A percentile compares a stretch with the other conserved stretches of the same genome.
These are phyloP conservation scores for Actenoides hombroni DNA, from an alignment of 2,113 vertebrate genomes.

Conservation along the genomic window DNA sequence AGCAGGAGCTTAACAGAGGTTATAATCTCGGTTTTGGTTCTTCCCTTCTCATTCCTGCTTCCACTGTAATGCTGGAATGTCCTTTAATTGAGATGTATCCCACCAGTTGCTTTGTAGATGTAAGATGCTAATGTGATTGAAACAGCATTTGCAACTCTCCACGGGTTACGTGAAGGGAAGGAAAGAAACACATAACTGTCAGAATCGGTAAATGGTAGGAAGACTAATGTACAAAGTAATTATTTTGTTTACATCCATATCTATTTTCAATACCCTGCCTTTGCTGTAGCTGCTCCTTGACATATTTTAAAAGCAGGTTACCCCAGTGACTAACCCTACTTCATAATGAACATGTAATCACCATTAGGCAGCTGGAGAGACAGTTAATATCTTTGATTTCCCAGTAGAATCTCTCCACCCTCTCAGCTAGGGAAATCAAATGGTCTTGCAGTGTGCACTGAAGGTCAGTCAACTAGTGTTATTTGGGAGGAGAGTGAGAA, in stretches of 20 bases:
- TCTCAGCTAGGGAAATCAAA: conserved; percentile 12
- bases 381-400: conserved; percentile 39
- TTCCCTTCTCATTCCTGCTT: background rate
- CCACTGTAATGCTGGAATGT: background rate
- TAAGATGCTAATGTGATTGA: background rate
- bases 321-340: background rate
- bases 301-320: background rate
- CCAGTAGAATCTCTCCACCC: background rate
- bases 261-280: background rate
- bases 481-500: background rate
- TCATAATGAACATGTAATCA: conserved; percentile 28
- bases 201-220: background rate
- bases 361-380: background rate
- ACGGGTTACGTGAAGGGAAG: background rate
- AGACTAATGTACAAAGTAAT: background rate
- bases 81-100: background rate
- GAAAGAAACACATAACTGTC: background rate
- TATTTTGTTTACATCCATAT: background rate
- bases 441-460: background rate
- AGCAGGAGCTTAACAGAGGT: background rate
- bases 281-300: background rate
- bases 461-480: background rate
- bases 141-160: background rate
- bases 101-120: background rate
- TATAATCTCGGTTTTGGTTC: background rate